phyloP scores from a whole-genome alignment of 1,140 invertebrate species.

The Andrena cerasifolii region DNA sequence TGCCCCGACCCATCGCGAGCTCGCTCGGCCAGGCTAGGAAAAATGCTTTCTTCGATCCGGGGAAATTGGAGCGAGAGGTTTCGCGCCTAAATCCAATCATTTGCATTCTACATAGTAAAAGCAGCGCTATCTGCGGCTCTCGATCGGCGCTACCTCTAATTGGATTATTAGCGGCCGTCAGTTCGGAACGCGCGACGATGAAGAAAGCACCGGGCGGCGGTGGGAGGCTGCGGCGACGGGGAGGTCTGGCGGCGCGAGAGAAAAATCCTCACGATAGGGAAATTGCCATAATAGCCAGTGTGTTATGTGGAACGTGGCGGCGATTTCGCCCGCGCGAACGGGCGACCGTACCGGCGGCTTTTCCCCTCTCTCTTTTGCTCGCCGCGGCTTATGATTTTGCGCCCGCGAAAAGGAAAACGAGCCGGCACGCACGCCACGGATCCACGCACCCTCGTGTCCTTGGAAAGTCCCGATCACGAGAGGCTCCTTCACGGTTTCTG shows the following conservation, averaged over 20 bases:
- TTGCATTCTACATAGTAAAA: neutral
- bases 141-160: conserved; percentile 53
- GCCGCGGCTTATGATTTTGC: conserved; percentile 50
- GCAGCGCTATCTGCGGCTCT: conserved; percentile 26
- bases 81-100: conserved; percentile 5
- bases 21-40: neutral
- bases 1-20: neutral
- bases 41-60: neutral
- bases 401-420: conserved; percentile 60
- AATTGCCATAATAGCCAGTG: conserved; percentile 39
- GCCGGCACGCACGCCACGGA: conserved; percentile 43
- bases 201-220: conserved; percentile 21
- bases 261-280: conserved; percentile 29
- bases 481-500: conserved; percentile 65
- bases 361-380: conserved; percentile 32
- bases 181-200: neutral
- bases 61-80: conserved; percentile 1
- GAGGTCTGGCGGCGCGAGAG: neutral
- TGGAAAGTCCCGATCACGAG: conserved; percentile 65
- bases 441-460: conserved; percentile 63
- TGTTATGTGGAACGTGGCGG: conserved; percentile 61
- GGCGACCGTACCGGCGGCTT: neutral
- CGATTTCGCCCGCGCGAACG: conserved; percentile 59
- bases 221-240: too few species aligned
- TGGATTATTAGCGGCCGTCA: conserved; percentile 16